Evolutionary conservation across 2,113 vertebrate species (phyloP).

Genomic region (Tragelaphus strepsiceros): DNA sequence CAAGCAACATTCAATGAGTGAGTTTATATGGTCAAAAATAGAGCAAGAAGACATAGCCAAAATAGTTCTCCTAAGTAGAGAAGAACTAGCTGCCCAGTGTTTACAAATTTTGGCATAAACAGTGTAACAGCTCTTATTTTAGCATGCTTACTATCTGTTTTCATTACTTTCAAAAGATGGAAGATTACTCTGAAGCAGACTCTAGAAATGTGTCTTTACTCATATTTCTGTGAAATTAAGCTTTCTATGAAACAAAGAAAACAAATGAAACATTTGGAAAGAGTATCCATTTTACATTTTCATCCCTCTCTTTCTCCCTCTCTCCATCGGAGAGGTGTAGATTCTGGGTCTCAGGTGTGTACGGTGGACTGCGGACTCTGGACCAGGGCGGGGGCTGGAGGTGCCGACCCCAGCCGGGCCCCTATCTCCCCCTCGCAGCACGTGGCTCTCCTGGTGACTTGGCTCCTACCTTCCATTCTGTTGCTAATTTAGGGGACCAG

Average conservation of each 20-base stretch:
- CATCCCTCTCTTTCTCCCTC: neutral
- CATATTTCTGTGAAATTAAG: neutral
- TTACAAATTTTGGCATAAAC: neutral
- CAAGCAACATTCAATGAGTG: neutral
- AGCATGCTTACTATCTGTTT: neutral
- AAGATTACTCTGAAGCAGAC: neutral
- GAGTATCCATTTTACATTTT: neutral
- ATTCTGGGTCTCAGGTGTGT: neutral
- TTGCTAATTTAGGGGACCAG: neutral
- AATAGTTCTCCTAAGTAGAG: neutral
- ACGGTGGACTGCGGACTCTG: neutral
- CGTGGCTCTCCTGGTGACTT: neutral
- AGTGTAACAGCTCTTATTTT: neutral
- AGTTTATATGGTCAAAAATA: constrained; percentile 24
- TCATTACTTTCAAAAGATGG: neutral
- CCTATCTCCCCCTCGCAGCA: fast-evolving
- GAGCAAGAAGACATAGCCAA: neutral
- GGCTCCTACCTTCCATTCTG: neutral
- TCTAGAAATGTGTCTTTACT: neutral
- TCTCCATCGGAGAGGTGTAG: no score
- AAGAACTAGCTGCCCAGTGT: neutral
- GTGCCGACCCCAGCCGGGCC: no score
- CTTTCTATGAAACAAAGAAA: neutral
- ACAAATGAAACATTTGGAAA: neutral
- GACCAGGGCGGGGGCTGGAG: neutral